phyloP scores from a whole-genome alignment of 2,113 vertebrate species.

The Plecotus auritus region DNA sequence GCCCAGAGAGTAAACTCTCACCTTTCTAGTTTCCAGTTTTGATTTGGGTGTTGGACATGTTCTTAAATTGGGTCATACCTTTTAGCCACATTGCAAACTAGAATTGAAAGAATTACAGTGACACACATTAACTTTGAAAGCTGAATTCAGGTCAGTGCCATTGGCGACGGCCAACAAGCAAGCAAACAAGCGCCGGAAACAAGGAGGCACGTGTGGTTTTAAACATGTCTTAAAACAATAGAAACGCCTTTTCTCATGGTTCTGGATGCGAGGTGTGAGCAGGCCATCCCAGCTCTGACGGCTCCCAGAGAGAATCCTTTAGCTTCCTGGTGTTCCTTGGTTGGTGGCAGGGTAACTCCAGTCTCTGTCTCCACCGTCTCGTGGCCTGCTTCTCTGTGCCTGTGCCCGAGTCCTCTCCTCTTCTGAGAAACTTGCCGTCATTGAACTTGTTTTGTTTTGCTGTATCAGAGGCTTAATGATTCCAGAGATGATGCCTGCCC shows the following conservation, averaged over 20 bases:
- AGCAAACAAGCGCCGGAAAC: background rate
- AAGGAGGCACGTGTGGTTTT: background rate
- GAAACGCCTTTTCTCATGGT: background rate
- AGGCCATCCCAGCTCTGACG: background rate
- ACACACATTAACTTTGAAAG: background rate
- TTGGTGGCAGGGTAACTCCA: background rate
- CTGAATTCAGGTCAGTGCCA: background rate
- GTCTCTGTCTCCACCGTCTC: background rate
- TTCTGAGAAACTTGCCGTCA: background rate
- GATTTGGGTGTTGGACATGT: background rate
- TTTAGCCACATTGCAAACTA: background rate
- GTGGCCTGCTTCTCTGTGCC: no score
- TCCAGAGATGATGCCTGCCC: background rate
- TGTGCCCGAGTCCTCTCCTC: background rate
- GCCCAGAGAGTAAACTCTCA: background rate
- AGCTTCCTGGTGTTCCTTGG: background rate
- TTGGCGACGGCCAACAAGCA: background rate
- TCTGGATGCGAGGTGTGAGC: background rate
- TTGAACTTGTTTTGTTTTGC: background rate
- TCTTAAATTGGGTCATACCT: background rate
- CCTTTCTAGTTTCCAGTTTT: slow-evolving; percentile 17
- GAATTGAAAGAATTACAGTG: background rate
- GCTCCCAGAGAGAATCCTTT: background rate
- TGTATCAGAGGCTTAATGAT: background rate
- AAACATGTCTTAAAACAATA: background rate